Base-by-base conservation (phyloP, 2,888 invertebrate genomes). In the Theretra japonica region DNA sequence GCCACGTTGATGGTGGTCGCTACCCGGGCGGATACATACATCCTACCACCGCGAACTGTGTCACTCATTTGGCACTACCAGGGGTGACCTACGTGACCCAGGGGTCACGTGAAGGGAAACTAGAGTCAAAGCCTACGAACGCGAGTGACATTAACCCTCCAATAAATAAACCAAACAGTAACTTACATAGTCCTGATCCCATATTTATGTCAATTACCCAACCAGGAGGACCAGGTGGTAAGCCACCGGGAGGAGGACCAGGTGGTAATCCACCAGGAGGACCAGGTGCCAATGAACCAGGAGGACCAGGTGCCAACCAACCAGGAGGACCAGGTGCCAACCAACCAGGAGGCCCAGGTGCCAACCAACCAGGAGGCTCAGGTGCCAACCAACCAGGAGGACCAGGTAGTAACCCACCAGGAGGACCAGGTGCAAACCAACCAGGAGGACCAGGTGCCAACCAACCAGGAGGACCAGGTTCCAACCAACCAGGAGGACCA, bases 381-480 rank as follows among this genome's bases (percentile, higher is more conserved):
- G 41, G 41, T 2, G n/a, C n/a, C n/a, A 11, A 11, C 1, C 0
- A 11, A 11, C 41, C 41, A 11, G 41, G 41, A 2, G 19, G 50
- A 28, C 28, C 28, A 4, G 28, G 28, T 4, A 28, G 28, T 4
- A 28, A 28, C 28, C 28, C 2, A 28, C 48, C 68, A 53, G 60
- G 69, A 11, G 41, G 60, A 21, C 53, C 59, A 33, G 21, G 53
- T 21, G 2, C 2, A 2, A 48, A 30, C 11, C 19, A 17, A 17
- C 50, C 50, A 17, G 50, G 50, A 0, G 33, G 58, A 4, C 15
- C 69, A 4, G 30, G 21, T 4, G n/a, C n/a, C n/a, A 25, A n/a
- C 56, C 11, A 15, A 69, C 28, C 53, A 17, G 65, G 71, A 3
- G 41, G 71, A 23, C 28, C 28, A 33, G 68, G 30, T n/a, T n/a